These are phyloP conservation scores for Elaphurus davidianus DNA, from an alignment of 2,113 vertebrate genomes.

Conservation along the genomic window DNA sequence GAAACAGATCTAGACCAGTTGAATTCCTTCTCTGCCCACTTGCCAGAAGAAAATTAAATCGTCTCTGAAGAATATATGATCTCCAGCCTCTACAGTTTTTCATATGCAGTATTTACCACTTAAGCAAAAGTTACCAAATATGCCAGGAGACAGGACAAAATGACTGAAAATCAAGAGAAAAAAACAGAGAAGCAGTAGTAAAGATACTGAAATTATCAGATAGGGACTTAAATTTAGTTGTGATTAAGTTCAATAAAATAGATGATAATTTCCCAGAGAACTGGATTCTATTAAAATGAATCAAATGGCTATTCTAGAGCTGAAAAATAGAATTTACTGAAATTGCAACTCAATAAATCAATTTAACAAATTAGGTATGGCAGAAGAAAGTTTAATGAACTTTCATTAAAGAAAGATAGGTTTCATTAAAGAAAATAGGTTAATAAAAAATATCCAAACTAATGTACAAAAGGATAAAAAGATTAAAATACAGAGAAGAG, in stretches of 20 bases:
- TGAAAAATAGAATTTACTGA: conserved; percentile 16
- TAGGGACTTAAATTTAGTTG: background rate
- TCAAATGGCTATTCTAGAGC: conserved; percentile 19
- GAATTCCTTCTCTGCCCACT: background rate
- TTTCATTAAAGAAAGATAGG: background rate
- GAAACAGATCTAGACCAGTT: background rate
- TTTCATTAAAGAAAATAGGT: background rate
- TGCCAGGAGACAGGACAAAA: background rate
- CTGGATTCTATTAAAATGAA: conserved; percentile 22
- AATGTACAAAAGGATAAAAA: background rate
- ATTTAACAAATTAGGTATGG: background rate
- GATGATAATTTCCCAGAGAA: background rate
- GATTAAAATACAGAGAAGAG: background rate
- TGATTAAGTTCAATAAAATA: conserved; percentile 4
- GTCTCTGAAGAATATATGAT: background rate
- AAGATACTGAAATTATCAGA: background rate
- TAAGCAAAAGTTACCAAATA: background rate
- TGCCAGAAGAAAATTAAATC: background rate
- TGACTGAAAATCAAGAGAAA: background rate
- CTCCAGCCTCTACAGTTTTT: background rate
- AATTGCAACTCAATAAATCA: background rate
- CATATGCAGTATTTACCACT: background rate
- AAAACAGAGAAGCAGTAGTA: background rate
- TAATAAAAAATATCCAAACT: background rate
- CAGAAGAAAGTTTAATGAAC: background rate